Conservation (phyloP, 1,140 invertebrate species). For the Harpegnathos saltator region DNA sequence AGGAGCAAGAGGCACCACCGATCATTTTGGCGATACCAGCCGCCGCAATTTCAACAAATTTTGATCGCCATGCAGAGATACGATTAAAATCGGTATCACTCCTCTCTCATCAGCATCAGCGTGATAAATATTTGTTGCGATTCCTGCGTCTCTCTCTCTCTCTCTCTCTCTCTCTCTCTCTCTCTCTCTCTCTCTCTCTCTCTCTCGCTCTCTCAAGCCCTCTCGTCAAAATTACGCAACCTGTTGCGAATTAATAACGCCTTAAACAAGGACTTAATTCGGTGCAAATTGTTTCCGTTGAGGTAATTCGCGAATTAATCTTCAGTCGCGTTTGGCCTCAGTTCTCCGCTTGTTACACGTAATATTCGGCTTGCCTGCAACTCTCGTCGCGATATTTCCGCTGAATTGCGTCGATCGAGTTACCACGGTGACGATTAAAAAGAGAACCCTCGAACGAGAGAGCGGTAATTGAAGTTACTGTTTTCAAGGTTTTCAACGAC, state of each 20-base stretch:
- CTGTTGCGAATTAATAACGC: slow-evolving; percentile 13
- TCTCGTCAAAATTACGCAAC: slow-evolving; percentile 28
- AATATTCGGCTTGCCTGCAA: slow-evolving; percentile 2
- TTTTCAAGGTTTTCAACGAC: background rate
- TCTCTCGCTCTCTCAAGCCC: too few species aligned
- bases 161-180: too few species aligned
- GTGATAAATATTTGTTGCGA: slow-evolving; percentile 28
- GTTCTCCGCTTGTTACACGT: background rate
- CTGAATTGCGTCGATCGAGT: slow-evolving; percentile 15
- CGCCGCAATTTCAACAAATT: slow-evolving; percentile 38
- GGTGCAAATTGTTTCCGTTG: slow-evolving; percentile 23
- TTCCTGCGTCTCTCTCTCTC: background rate
- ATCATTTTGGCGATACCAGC: slow-evolving; percentile 31
- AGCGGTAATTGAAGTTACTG: slow-evolving; percentile 34
- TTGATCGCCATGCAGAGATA: slow-evolving; percentile 25
- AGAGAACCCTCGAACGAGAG: background rate
- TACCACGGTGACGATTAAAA: background rate
- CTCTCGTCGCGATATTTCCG: slow-evolving; percentile 20
- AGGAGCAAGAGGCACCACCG: background rate
- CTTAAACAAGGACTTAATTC: slow-evolving; percentile 22
- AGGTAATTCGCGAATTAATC: slow-evolving; percentile 32
- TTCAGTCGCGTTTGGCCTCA: background rate
- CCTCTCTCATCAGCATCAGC: slow-evolving; percentile 37
- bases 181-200: background rate
- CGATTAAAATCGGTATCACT: slow-evolving; percentile 53